Base-by-base conservation (phyloP, 1,140 invertebrate species). In the Drosophila virilis region DNA sequence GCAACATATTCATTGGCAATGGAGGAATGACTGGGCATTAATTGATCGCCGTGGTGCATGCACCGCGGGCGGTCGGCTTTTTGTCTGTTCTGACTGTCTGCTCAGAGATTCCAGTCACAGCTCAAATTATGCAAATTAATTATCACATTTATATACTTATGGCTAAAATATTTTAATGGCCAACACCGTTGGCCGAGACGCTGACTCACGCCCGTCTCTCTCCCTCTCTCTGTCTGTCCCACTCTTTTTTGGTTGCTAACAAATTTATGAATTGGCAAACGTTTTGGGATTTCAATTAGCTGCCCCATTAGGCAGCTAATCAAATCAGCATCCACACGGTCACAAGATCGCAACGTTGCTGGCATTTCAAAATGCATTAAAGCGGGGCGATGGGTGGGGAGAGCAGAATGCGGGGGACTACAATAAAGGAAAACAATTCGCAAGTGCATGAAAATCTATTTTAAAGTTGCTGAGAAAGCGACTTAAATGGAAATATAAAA, bases 91-190 rank as follows among this genome's bases (percentile, higher is more conserved):
- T 58, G 8, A 22, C 28, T 48, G 40, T 8, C 33, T 46, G 58
- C 22, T 54, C 50, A 28, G 15, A 46, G 42, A 33, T 35, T 46
- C 55, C 64, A 65, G 32, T 45, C 52, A 46, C 65, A 59, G 61
- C 55, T 67, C 65, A 71, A 86, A 83, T 86, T 86, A 86, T 86
- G 82, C 79, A 88, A 79, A 86, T 86, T 77, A 83, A 83, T 83
- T 88, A 83, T 64, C 75, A 80, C 62, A 86, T 78, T 69, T 75
- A 60, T 66, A 72, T 67, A 50, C 60, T 48, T 48, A 57, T 76
- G 82, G 65, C 52, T 62, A 74, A 70, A 68, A 88, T 68, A 73
- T 79, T 88, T 73, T 77, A 79, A 86, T 88, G 83, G 76, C 48
- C 59, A 57, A 54, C 52, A 42, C 32, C 42, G 40, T 45, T 46